Base-by-base conservation (phyloP, 2,888 invertebrate species). In the Ennomos erosarius region DNA sequence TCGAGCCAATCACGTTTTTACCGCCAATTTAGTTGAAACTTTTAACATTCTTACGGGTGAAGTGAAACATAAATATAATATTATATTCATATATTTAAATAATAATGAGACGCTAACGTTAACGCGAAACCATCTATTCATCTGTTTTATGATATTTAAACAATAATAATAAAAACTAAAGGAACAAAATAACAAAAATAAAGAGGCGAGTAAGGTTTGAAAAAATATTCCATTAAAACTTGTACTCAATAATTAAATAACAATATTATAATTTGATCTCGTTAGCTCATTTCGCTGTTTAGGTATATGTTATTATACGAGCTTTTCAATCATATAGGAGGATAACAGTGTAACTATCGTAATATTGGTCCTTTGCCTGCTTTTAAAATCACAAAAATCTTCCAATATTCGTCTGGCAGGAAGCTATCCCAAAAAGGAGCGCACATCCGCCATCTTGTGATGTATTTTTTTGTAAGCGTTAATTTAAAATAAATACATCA, bases 181-280 rank as follows among this genome's bases (percentile, higher is more conserved):
- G 90, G 90, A 91, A 91, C 88, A 90, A 90, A 89, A 85, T 87
- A 91, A 90, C 88, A 90, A 90, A 89, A 88, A 88, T 84, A 90
- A 81, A 89, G 81, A 90, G 84, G 87, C 87, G 88, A 86, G 85
- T 87, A 85, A 84, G 84, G 81, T 88, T 86, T 86, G 86, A 88
- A 90, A 90, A 87, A 84, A 88, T 85, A 90, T 86, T 86, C 81
- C 82, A 85, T 87, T 89, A 88, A 88, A 90, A 89, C 90, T 90
- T 91, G 92, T 92, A 92, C 90, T 91, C 91, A 86, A 89, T 90
- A 90, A 90, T 90, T 89, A 90, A 90, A 89, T 90, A 92, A 92
- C 91, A 90, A 89, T 90, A 90, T 89, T 86, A 90, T 90, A 91
- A 85, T 90, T 92, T 92, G 90, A 90, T 91, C 91, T 90, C 82